These are phyloP conservation scores for Muntiacus reevesi DNA, from an alignment of 2,113 vertebrate species.

Conservation along the genomic window DNA sequence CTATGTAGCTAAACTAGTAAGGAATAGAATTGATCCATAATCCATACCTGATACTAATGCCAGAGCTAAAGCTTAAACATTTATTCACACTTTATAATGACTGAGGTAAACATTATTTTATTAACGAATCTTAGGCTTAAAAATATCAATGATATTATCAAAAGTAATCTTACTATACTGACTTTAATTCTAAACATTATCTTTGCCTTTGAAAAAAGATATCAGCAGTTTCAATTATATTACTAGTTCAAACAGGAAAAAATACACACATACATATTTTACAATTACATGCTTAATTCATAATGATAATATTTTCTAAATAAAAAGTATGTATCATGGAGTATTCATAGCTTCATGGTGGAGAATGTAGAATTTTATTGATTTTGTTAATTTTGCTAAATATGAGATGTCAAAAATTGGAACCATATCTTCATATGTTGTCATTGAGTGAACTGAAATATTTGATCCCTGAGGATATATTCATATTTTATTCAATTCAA, in stretches of 20 bases:
- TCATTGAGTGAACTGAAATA: background rate
- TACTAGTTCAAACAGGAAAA: background rate
- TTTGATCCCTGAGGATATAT: background rate
- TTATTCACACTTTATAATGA: background rate
- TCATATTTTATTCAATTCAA: constrained; percentile 15
- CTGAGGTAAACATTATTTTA: background rate
- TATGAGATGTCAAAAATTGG: background rate
- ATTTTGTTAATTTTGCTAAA: background rate
- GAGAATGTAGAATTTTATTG: background rate
- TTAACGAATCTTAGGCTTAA: background rate
- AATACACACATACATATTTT: background rate
- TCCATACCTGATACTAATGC: background rate
- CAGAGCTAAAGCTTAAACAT: background rate
- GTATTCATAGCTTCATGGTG: background rate
- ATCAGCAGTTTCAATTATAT: background rate
- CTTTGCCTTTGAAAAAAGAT: background rate
- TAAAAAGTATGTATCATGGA: background rate
- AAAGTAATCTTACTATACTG: background rate
- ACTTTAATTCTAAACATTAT: background rate
- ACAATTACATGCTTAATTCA: background rate
- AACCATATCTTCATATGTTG: background rate
- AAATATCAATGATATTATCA: background rate
- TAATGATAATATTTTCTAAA: background rate
- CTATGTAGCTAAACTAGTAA: background rate
- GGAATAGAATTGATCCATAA: background rate